phyloP scores from a whole-genome alignment of 2,888 invertebrate genomes.

The Ischnus inquisitorius region DNA sequence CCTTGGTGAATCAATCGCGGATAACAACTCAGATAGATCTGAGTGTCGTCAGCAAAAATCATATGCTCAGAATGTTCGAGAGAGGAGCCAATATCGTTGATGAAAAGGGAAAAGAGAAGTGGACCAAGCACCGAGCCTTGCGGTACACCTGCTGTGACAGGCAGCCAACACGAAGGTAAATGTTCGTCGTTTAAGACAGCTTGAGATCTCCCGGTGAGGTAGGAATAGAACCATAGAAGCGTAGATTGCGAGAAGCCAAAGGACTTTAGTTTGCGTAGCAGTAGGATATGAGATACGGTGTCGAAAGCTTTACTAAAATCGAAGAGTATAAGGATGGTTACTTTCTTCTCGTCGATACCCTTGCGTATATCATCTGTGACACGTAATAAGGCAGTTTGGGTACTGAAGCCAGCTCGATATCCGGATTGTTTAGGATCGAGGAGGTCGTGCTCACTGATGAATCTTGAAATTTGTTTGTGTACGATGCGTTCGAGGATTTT shows the following conservation, averaged over 20 bases:
- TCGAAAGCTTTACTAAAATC: too few relatives aligned
- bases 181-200: not conserved
- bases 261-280: not conserved
- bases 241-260: not conserved
- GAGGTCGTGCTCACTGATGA: not conserved
- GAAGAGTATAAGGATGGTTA: too few relatives aligned
- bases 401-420: conserved; percentile 8
- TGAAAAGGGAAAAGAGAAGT: not conserved
- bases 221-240: not conserved
- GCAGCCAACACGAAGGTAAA: not conserved
- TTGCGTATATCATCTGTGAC: conserved; percentile 8
- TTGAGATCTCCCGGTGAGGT: not conserved
- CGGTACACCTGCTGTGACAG: not conserved
- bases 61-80: not conserved
- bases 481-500: conserved; percentile 32
- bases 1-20: too few relatives aligned
- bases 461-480: conserved; percentile 3
- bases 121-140: conserved; percentile 20
- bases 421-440: conserved; percentile 35
- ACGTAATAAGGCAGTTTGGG: conserved; percentile 23
- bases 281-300: too few relatives aligned
- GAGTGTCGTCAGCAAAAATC: not conserved
- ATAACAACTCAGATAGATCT: too few relatives aligned
- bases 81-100: not conserved
- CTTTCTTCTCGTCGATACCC: too few relatives aligned